Base-by-base conservation (phyloP, 1,140 invertebrate genomes). In the Andrena cerasifolii region DNA sequence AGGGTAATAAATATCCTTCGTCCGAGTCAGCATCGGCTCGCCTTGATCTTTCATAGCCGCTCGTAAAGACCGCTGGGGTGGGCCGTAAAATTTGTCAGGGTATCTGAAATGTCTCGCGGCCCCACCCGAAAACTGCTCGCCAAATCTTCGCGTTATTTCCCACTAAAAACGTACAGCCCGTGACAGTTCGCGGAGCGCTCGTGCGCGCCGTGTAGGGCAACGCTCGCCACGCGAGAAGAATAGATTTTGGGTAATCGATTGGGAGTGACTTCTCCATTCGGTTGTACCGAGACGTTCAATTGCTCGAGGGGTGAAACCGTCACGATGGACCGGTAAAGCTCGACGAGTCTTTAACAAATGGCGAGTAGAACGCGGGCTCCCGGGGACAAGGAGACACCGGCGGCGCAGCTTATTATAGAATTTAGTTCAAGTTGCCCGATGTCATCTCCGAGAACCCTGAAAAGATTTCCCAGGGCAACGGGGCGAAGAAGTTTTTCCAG, bases 41-140 rank as follows among this genome's bases (percentile, higher is more conserved):
- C 86, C 36, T 88, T 88, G 87, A 88, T 88, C 87, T 88, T 88
- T 86, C 87, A 81, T 79, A 87, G 85, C 77, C 78, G 83, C 78
- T 89, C 86, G 85, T 88, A 89, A 89, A 88, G 61, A 28, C 63
- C 49, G 62, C 65, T 56, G 74, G 62, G 79, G 66, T 74, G 73
- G 66, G 16, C 71, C 87, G 82, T 89, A 84, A 87, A 89, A 88
- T 89, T 89, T 88, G 80, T 88, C 81, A n/a, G 67, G 67, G 43
- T 76, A 86, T 82, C 81, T 78, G 81, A 84, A 78, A 78, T 81
- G 84, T 80, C 75, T 66, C 54, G 51, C 21, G 71, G 40, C 49
- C 36, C 56, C 76, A 36, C 26, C n/a, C 76, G 47, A 80, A 87
- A 76, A 74, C 49, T 76, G 43, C 18, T 33, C 5, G 49, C 71